These are phyloP conservation scores for Pristionchus fissidentatus DNA, from an alignment of 2,888 invertebrate genomes.

Conservation along the genomic window DNA sequence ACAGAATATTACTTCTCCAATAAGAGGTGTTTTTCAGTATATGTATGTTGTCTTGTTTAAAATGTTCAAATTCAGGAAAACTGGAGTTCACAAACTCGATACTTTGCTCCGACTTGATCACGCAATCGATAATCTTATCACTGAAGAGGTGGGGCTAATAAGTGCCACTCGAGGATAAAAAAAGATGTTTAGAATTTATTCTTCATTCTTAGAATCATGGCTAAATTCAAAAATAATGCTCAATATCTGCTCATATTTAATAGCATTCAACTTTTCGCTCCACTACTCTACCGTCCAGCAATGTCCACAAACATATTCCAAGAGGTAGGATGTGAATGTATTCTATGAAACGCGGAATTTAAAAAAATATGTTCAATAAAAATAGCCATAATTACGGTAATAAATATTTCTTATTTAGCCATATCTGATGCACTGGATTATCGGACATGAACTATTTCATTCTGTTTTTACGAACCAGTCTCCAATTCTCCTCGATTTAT, in stretches of 20 bases:
- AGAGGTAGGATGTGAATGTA: no score
- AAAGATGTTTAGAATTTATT: neutral
- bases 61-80: neutral
- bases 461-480: neutral
- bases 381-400: neutral
- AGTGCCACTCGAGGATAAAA: neutral
- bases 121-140: neutral
- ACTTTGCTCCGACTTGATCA: neutral
- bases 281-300: neutral
- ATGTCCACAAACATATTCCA: neutral
- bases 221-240: neutral
- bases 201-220: neutral
- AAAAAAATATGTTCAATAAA: neutral
- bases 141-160: neutral
- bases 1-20: neutral
- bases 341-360: no score
- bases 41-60: neutral
- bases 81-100: neutral
- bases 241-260: neutral
- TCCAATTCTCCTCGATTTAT: neutral
- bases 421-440: neutral
- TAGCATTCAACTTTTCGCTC: neutral
- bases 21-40: neutral
- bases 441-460: constrained; percentile 4
- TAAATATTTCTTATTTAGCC: neutral